Base-by-base conservation (phyloP, 2,797 vertebrate genomes). In the Lepus townsendii region DNA sequence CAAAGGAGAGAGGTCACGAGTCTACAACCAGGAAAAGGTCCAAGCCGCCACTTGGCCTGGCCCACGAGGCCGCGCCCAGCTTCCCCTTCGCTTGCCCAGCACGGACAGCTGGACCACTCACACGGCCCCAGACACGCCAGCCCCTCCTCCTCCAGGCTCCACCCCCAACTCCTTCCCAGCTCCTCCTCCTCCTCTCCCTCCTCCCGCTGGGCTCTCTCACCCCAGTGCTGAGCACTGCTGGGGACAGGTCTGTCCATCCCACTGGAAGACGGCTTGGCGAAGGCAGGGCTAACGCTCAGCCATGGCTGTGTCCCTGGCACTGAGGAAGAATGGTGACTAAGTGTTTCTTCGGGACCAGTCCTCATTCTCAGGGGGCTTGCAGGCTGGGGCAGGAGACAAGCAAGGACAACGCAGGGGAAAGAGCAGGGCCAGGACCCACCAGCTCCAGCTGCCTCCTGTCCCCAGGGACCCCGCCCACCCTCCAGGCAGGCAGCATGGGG, bases 331-430 rank as follows among this genome's bases (percentile, higher is more conserved):
- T 60, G 30, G 16, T 2, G 20, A 27, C 35, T 12, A 8, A 63
- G 24, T 14, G 4, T 14, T 35, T 66, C 73, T 73, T 24, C 32
- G 0, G 30, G 14, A n/a, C 13, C 14, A 10, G 62, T 0, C 3
- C 35, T 54, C 7, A 3, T 22, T 76, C 76, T 71, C n/a, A 4
- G 83, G 76, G 17, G 19, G 16, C n/a, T 4, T 27, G 5, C 2
- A 30, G 75, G 54, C 20, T 26, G 3, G 50, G 52, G 38, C 2
- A 66, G 57, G 52, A 68, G 65, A 57, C 16, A 16, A 12, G 38
- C 13, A 4, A 69, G 1, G 19, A 42, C 27, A 14, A 2, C 0
- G n/a, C 26, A 0, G 0, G 57, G 26, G 13, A 22, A 10, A 30
- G 32, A 69, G 35, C 38, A 6, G 60, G 60, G 30, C 27, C 50